phyloP scores from a whole-genome alignment of 1,140 invertebrate species.

The Elymnias hypermnestra region DNA sequence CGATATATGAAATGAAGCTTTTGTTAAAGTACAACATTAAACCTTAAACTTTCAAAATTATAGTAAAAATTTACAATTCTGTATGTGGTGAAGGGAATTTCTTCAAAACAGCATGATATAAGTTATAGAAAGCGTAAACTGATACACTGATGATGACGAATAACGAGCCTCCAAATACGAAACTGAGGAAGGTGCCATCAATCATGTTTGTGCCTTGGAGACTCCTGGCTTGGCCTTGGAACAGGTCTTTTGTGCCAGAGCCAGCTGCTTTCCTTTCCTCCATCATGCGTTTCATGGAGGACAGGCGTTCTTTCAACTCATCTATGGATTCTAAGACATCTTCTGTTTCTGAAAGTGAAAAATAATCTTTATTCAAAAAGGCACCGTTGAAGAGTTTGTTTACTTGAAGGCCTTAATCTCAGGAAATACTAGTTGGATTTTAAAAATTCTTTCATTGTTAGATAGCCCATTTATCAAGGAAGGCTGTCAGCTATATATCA shows the following conservation, averaged over 20 bases:
- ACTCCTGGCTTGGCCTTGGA: slow-evolving; percentile 68
- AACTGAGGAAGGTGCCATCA: slow-evolving; percentile 86
- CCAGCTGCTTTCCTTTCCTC: slow-evolving; percentile 79
- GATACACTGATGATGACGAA: slow-evolving; percentile 87
- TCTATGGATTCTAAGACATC: slow-evolving; percentile 85
- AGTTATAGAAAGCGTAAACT: slow-evolving; percentile 88
- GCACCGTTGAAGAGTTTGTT: too few species aligned
- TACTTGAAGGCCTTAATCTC: too few species aligned
- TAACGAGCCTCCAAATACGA: slow-evolving; percentile 86
- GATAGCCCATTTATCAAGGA: too few species aligned
- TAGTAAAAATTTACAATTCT: slow-evolving; percentile 80
- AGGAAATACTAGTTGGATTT: too few species aligned
- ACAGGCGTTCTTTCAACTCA: slow-evolving; percentile 83
- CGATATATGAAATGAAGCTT: too few species aligned
- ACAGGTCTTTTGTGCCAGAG: slow-evolving; percentile 62
- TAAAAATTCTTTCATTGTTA: too few species aligned
- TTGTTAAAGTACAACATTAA: background rate
- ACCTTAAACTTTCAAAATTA: slow-evolving; percentile 11
- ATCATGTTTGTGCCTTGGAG: slow-evolving; percentile 80
- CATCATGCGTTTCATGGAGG: slow-evolving; percentile 87
- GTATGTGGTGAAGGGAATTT: slow-evolving; percentile 86
- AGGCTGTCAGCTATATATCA: too few species aligned
- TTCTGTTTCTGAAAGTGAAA: slow-evolving; percentile 55
- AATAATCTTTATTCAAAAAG: too few species aligned
- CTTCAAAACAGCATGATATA: slow-evolving; percentile 87